Evolutionary conservation across 2,113 vertebrate species (phyloP).

Genomic region (Indri indri): DNA sequence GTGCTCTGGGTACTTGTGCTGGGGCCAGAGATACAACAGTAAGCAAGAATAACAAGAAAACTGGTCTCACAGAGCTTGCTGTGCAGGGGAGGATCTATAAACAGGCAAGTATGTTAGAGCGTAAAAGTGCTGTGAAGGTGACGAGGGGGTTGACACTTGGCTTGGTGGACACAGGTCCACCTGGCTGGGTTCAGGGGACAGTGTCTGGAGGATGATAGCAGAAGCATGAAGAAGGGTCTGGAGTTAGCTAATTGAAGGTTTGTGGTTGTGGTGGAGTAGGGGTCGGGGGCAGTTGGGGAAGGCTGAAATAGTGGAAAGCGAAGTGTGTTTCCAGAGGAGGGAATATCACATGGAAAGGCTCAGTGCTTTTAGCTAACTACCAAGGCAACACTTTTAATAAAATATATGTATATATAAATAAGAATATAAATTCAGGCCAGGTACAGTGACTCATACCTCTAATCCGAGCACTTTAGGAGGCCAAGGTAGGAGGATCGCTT

Average conservation of each 20-base stretch:
- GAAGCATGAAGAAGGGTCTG: not conserved
- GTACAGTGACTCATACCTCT: no score
- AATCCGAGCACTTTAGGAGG: no score
- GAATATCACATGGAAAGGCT: not conserved
- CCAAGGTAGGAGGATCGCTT: no score
- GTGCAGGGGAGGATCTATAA: not conserved
- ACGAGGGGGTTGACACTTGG: not conserved
- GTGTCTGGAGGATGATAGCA: not conserved
- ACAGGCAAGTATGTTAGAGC: not conserved
- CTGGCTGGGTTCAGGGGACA: not conserved
- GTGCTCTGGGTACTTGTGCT: not conserved
- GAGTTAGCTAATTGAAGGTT: not conserved
- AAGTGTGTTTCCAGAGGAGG: not conserved
- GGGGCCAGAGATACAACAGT: not conserved
- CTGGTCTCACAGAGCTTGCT: not conserved
- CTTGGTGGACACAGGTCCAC: not conserved
- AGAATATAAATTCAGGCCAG: not conserved
- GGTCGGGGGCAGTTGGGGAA: not conserved
- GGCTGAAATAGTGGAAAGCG: not conserved
- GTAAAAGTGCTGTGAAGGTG: not conserved
- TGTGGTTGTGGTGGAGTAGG: not conserved
- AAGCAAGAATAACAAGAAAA: not conserved
- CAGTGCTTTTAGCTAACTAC: not conserved
- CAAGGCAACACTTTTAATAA: not conserved
- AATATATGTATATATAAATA: not conserved